Evolutionary conservation across 2,797 vertebrate genomes (phyloP).

Genomic region (Sebastes kiyomatsui): DNA sequence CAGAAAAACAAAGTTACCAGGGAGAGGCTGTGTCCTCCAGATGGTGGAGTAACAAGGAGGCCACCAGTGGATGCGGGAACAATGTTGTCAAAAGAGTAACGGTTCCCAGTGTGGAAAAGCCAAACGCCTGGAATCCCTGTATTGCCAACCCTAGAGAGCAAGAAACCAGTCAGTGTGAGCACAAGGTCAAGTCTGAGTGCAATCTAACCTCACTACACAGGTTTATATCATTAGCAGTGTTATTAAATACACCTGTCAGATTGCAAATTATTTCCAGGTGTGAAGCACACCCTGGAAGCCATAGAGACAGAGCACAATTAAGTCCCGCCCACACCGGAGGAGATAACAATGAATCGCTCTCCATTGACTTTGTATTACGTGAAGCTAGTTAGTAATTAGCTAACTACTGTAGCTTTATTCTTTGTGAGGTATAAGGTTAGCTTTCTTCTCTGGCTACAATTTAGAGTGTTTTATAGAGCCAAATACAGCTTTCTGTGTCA

Average conservation of each 20-base stretch:
- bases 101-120: conserved; percentile 91
- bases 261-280: neutral
- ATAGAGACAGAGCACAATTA: too few relatives aligned
- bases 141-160: conserved; percentile 86
- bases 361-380: too few relatives aligned
- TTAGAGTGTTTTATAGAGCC: neutral
- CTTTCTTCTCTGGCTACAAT: neutral
- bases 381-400: neutral
- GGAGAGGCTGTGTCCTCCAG: conserved; percentile 33
- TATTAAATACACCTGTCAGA: neutral
- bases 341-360: too few relatives aligned
- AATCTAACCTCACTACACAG: neutral
- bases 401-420: neutral
- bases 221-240: neutral
- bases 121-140: conserved; percentile 89
- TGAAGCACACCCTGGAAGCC: neutral
- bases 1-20: conserved; percentile 45
- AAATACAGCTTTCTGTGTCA: neutral
- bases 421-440: neutral
- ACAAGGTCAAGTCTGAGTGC: neutral
- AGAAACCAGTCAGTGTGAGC: conserved; percentile 2
- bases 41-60: conserved; percentile 49
- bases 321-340: too few relatives aligned
- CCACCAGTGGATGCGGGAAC: conserved; percentile 75
- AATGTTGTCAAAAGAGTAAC: conserved; percentile 82